Evolutionary conservation across 2,113 vertebrate genomes (phyloP).

Genomic region (Coregonus clupeaformis): DNA sequence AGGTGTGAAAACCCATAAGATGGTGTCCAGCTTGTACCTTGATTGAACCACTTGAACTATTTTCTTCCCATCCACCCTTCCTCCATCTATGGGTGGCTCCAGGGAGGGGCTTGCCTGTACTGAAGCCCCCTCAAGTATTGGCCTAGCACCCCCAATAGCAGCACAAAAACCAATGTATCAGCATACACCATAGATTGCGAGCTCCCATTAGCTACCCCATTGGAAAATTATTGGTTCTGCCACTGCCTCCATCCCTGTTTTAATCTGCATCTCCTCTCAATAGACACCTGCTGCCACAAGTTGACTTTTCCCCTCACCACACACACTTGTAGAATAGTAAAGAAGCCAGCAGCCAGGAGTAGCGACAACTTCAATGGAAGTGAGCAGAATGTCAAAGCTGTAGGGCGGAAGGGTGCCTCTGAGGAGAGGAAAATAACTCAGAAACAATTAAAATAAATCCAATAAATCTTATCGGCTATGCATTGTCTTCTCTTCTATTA

Average conservation of each 20-base stretch:
- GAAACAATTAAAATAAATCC: conserved; percentile 64
- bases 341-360: conserved; percentile 13
- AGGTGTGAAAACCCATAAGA: no score
- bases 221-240: no score
- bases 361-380: conserved; percentile 29
- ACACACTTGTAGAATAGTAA: conserved; percentile 29
- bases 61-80: no score
- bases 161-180: no score
- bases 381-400: conserved; percentile 56
- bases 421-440: conserved; percentile 46
- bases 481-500: conserved; percentile 68
- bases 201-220: background rate
- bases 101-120: no score
- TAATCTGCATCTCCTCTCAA: conserved; percentile 8
- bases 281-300: background rate
- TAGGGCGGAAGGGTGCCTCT: conserved; percentile 35
- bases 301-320: background rate
- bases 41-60: no score
- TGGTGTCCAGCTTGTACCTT: no score
- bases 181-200: no score
- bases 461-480: conserved; percentile 66
- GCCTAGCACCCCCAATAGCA: no score
- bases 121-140: no score
- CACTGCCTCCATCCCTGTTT: background rate
- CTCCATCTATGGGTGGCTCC: no score